phyloP scores from a whole-genome alignment of 2,113 vertebrate species.

The Cettia cetti region DNA sequence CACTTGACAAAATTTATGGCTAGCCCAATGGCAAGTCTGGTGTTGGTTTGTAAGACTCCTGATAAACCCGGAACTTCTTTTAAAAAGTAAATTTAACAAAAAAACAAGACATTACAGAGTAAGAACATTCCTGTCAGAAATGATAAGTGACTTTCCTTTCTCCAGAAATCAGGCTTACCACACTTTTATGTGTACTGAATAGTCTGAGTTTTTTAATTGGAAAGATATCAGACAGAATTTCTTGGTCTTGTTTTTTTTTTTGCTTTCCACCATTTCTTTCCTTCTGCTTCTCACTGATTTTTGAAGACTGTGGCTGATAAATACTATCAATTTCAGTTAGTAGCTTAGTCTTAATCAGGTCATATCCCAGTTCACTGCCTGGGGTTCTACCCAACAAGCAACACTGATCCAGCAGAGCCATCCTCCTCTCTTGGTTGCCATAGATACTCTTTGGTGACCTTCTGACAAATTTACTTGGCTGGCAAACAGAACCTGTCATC shows the following conservation, averaged over 20 bases:
- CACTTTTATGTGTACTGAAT: background rate
- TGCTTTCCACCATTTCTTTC: background rate
- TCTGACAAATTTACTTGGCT: slow-evolving; percentile 17
- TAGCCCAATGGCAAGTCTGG: background rate
- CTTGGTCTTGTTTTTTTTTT: background rate
- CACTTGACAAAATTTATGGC: background rate
- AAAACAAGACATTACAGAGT: background rate
- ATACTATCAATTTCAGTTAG: background rate
- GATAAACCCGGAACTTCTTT: background rate
- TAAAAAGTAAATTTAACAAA: background rate
- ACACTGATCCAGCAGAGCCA: background rate
- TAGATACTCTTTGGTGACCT: slow-evolving; percentile 1
- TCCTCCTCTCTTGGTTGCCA: background rate
- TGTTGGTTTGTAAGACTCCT: background rate
- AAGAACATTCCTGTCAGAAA: background rate
- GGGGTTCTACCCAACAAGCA: background rate
- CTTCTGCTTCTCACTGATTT: background rate
- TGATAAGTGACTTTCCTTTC: background rate
- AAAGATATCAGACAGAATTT: background rate
- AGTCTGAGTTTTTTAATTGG: background rate
- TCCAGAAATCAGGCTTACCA: background rate
- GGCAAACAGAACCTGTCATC: background rate
- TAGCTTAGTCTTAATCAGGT: slow-evolving; percentile 12
- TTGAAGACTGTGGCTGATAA: background rate
- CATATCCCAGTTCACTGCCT: background rate